phyloP scores from a whole-genome alignment of 2,113 vertebrate species.

The Clarias batrachus region DNA sequence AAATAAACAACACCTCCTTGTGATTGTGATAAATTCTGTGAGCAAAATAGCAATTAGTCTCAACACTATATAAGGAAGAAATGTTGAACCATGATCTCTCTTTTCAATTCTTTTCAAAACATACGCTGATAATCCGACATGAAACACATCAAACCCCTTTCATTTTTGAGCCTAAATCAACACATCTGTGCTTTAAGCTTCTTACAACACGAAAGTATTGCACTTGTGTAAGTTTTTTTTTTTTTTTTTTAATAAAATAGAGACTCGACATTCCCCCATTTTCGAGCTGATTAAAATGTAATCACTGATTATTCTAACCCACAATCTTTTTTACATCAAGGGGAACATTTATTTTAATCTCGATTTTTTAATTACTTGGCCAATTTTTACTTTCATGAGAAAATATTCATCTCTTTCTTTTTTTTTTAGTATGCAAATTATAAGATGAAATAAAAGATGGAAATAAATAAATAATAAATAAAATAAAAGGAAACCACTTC shows the following conservation, averaged over 20 bases:
- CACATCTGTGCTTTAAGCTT: conserved; percentile 76
- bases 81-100: conserved; percentile 34
- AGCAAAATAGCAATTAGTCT: conserved; percentile 29
- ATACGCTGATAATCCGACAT: conserved; percentile 59
- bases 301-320: conserved; percentile 75
- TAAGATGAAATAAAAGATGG: conserved; percentile 39
- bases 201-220: conserved; percentile 75
- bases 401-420: conserved; percentile 65
- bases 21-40: conserved; percentile 2
- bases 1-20: neutral
- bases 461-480: conserved; percentile 9
- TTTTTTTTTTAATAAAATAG: conserved; percentile 72
- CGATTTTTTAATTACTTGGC: conserved; percentile 77
- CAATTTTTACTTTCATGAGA: conserved; percentile 69
- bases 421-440: conserved; percentile 74
- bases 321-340: conserved; percentile 77
- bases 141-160: conserved; percentile 68
- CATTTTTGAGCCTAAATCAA: conserved; percentile 70
- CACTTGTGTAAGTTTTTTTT: conserved; percentile 66
- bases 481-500: conserved; percentile 6
- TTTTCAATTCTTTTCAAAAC: conserved; percentile 36
- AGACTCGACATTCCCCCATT: conserved; percentile 75
- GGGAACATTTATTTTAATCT: conserved; percentile 72
- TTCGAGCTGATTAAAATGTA: conserved; percentile 78
- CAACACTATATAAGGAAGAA: conserved; percentile 29